These are phyloP conservation scores for Minunthozetes semirufus DNA, from an alignment of 2,888 invertebrate species.

Conservation along the genomic window DNA sequence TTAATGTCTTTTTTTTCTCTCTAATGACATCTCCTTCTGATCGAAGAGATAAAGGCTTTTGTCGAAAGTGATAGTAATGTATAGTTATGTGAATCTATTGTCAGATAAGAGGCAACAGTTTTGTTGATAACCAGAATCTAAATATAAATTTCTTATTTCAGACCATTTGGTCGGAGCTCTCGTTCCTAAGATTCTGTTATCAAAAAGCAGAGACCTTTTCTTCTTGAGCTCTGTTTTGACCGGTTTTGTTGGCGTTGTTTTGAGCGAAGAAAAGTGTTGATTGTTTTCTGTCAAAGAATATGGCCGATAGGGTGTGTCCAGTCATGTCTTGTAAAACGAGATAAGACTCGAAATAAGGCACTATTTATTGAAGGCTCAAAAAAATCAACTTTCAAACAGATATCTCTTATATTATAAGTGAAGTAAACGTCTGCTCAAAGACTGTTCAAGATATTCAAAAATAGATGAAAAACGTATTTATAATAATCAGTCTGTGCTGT, in stretches of 20 bases:
- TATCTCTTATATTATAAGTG: too few species aligned
- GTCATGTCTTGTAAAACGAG: conserved; percentile 13
- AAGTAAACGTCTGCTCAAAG: background rate
- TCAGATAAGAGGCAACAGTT: too few species aligned
- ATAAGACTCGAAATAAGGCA: background rate
- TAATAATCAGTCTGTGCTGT: conserved; percentile 10
- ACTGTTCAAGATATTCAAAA: background rate
- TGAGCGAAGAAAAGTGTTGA: conserved; percentile 11
- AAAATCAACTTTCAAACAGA: background rate
- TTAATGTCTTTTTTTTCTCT: background rate
- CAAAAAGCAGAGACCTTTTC: background rate
- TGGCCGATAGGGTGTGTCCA: conserved; percentile 10
- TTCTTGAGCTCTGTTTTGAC: background rate
- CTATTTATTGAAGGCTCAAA: background rate
- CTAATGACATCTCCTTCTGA: background rate
- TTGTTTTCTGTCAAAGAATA: conserved; percentile 14
- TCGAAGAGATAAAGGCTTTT: background rate
- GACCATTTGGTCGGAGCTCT: background rate
- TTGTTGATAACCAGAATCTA: background rate
- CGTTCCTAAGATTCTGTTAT: background rate
- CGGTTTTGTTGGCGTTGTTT: background rate
- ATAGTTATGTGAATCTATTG: too few species aligned
- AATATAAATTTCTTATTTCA: background rate
- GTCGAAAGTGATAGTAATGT: background rate
- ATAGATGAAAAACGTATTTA: background rate